Percentiles rank a stretch among this genome's conserved stretches.
phyloP scores from a whole-genome alignment of 2,797 vertebrate species.

The Orestias chungarensis region DNA sequence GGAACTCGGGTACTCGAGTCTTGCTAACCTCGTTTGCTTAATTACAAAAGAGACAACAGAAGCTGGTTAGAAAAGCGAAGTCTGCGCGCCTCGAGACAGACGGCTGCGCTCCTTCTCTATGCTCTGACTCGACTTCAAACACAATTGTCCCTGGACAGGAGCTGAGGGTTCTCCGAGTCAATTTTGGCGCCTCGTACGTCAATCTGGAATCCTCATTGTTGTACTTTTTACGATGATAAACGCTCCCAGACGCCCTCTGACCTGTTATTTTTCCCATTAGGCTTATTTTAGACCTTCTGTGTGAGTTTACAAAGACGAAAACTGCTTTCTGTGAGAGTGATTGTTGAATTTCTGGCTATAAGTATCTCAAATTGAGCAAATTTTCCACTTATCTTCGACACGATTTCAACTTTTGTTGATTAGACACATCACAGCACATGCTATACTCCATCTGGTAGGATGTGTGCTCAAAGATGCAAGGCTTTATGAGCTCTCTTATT shows the following conservation, averaged over 20 bases:
- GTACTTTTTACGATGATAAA: constrained; percentile 10
- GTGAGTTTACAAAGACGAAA: not conserved
- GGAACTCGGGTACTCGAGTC: constrained; percentile 60
- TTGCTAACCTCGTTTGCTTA: constrained; percentile 64
- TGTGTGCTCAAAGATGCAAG: constrained; percentile 18
- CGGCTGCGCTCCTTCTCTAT: constrained; percentile 37
- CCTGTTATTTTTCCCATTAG: constrained; percentile 1
- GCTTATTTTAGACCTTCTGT: not conserved
- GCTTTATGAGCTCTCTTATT: constrained; percentile 11
- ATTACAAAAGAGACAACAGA: constrained; percentile 67
- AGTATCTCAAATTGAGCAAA: not conserved
- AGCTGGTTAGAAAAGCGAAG: constrained; percentile 20
- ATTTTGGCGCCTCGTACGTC: constrained; percentile 34
- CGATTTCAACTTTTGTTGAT: constrained; percentile 40
- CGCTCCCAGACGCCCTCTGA: not conserved
- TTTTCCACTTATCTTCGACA: not conserved
- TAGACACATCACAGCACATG: constrained; percentile 25
- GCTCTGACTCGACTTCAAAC: constrained; percentile 50
- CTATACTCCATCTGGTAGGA: constrained; percentile 41
- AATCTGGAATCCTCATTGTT: constrained; percentile 21
- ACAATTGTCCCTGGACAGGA: constrained; percentile 52
- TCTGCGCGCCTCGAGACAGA: constrained; percentile 41
- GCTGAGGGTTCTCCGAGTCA: constrained; percentile 40
- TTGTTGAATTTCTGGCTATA: not conserved
- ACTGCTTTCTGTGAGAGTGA: not conserved